A percentile compares a stretch with the other conserved stretches of the same genome.
Evolutionary conservation across 2,113 vertebrate species (phyloP).

Genomic region (Cebus imitator): DNA sequence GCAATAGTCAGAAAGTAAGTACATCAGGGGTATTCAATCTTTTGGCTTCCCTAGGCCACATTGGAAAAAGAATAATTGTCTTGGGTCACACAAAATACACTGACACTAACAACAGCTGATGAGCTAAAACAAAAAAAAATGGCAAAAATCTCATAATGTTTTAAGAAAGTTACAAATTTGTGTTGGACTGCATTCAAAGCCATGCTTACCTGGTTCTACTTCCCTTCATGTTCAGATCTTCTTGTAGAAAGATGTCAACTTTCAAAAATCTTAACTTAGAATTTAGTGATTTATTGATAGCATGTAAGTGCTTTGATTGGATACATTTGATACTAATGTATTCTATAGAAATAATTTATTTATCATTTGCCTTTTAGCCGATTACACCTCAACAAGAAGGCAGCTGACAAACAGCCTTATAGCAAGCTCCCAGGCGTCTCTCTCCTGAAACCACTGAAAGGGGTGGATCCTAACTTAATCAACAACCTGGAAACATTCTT

Average conservation of each 20-base stretch:
- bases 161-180: no score
- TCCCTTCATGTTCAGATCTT: not conserved
- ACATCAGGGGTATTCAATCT: no score
- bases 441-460: conserved; percentile 96
- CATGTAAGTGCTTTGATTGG: not conserved
- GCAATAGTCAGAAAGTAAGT: not conserved
- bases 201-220: not conserved
- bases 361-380: conserved; percentile 84
- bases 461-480: conserved; percentile 96
- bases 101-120: no score
- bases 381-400: conserved; percentile 94
- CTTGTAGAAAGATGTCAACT: not conserved
- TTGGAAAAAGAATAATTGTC: no score
- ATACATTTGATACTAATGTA: not conserved
- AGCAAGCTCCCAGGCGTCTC: conserved; percentile 94
- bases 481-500: conserved; percentile 99
- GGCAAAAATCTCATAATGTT: no score
- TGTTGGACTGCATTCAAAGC: no score
- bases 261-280: not conserved
- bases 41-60: not conserved
- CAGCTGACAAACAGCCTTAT: conserved; percentile 92
- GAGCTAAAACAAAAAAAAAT: no score
- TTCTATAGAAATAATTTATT: not conserved
- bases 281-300: not conserved
- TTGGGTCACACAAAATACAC: no score